Percentiles rank a stretch among this genome's conserved stretches.
phyloP scores from a whole-genome alignment of 2,888 invertebrate genomes.

The Hemistola chrysoprasaria region DNA sequence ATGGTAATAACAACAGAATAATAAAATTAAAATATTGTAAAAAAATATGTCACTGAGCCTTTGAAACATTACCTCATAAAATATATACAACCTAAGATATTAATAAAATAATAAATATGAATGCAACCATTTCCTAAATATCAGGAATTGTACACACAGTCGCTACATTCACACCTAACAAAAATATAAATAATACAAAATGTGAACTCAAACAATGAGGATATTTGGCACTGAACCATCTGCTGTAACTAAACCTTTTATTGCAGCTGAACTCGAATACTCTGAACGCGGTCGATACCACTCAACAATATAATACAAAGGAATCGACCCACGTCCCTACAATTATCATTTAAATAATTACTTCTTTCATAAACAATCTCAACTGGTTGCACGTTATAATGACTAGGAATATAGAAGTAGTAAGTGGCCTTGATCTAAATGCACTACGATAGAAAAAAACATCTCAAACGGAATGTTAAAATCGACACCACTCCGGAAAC shows the following conservation, averaged over 20 bases:
- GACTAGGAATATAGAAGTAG: constrained; percentile 80
- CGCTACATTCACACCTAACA: constrained; percentile 78
- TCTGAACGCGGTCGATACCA: constrained; percentile 38
- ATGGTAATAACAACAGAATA: constrained; percentile 50
- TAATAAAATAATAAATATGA: constrained; percentile 80
- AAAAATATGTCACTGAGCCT: constrained; percentile 74
- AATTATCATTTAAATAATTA: constrained; percentile 61
- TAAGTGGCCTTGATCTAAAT: constrained; percentile 75
- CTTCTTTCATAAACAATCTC: constrained; percentile 71
- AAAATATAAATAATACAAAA: constrained; percentile 65
- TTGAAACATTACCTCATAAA: constrained; percentile 66
- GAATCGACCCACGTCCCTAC: constrained; percentile 41
- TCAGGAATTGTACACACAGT: constrained; percentile 80
- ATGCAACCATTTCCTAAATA: constrained; percentile 82
- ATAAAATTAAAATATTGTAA: constrained; percentile 41
- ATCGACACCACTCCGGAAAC: constrained; percentile 80
- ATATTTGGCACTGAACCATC: constrained; percentile 82
- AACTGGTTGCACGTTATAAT: constrained; percentile 79
- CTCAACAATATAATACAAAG: constrained; percentile 73
- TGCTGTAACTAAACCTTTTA: constrained; percentile 52
- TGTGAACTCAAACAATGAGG: constrained; percentile 72
- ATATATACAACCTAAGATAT: constrained; percentile 70
- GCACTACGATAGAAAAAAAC: constrained; percentile 57
- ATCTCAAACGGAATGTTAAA: constrained; percentile 76
- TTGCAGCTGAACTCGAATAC: constrained; percentile 50